Percentiles rank a stretch among this genome's conserved stretches.
phyloP scores from a whole-genome alignment of 2,888 invertebrate species.

The Prosapia bicincta region DNA sequence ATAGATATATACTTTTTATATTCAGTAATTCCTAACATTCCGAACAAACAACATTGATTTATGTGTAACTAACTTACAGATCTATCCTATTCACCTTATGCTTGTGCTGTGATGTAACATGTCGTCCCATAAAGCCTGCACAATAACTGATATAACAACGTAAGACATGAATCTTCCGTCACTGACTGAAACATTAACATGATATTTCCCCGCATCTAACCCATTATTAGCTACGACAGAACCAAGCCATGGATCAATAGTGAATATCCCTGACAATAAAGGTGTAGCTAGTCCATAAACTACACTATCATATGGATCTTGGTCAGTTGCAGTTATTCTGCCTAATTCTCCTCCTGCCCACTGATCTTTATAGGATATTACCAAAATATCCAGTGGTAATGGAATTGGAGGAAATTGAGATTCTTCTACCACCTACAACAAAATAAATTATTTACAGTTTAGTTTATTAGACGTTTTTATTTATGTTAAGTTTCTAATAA shows the following conservation, averaged over 20 bases:
- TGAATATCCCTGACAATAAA: constrained; percentile 33
- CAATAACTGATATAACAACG: constrained; percentile 71
- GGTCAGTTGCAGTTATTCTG: constrained; percentile 81
- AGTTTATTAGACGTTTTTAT: not conserved
- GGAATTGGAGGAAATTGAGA: constrained; percentile 90
- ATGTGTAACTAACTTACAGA: too few relatives aligned
- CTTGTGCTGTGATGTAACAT: constrained; percentile 84
- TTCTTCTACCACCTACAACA: constrained; percentile 74
- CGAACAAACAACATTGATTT: too few relatives aligned
- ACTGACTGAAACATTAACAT: constrained; percentile 84
- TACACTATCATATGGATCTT: constrained; percentile 88
- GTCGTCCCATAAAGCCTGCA: constrained; percentile 75
- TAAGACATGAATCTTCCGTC: constrained; percentile 86
- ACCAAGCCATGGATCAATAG: constrained; percentile 73
- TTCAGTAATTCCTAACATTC: too few relatives aligned
- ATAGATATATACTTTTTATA: too few relatives aligned
- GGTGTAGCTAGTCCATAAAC: constrained; percentile 47
- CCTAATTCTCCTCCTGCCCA: constrained; percentile 89
- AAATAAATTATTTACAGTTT: not conserved
- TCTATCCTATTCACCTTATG: constrained; percentile 40
- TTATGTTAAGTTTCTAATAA: not conserved
- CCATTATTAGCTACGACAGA: constrained; percentile 77
- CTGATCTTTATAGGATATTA: constrained; percentile 86
- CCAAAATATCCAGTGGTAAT: constrained; percentile 77
- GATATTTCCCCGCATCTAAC: constrained; percentile 81